Conservation (phyloP, 2,113 vertebrate genomes). For the mouse (Mus musculus) region GRCm39 chr15:85831001-85831500, state of each 20-base stretch:
- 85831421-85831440: rapidly evolving
- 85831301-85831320: not conserved
- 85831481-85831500: not conserved
- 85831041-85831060: rapidly evolving
- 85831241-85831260: not conserved
- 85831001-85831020: not conserved
- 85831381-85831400: rapidly evolving
- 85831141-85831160: not conserved
- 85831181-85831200: not conserved
- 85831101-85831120: not conserved
- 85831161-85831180: not conserved
- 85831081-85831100: not conserved
- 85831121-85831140: not conserved
- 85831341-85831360: not conserved
- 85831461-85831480: not conserved
- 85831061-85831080: rapidly evolving
- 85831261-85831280: not conserved
- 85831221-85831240: not conserved
- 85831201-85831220: not conserved
- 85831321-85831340: rapidly evolving
- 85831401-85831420: rapidly evolving
- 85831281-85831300: rapidly evolving
- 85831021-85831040: rapidly evolving
- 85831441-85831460: too few species aligned
- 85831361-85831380: not conserved